Percentiles rank a stretch among this genome's conserved stretches.
Conservation (phyloP, 2,113 vertebrate species). For the Spheniscus mendiculus region DNA sequence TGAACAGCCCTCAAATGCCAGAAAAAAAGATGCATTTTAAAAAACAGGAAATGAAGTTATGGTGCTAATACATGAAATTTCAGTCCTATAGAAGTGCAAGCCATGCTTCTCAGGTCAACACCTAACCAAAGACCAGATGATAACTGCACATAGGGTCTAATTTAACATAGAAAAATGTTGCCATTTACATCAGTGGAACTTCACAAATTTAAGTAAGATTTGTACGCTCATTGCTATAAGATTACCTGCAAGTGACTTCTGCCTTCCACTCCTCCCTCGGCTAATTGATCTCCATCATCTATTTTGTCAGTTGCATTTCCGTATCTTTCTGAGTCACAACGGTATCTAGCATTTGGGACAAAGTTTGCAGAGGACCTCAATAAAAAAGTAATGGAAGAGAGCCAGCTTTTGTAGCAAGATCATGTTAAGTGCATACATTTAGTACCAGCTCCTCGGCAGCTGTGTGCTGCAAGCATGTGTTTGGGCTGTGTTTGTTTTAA, state of each 20-base stretch:
- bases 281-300: not conserved
- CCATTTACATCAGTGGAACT: not conserved
- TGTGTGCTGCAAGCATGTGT: not conserved
- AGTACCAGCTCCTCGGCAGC: not conserved
- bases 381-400: not conserved
- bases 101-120: not conserved
- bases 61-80: not conserved
- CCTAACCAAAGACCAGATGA: not conserved
- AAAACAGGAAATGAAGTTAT: not conserved
- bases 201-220: not conserved
- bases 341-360: not conserved
- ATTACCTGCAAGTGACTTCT: not conserved
- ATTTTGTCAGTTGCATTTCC: not conserved
- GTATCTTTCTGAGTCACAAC: not conserved
- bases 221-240: not conserved
- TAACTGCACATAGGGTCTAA: not conserved
- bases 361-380: not conserved
- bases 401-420: not conserved
- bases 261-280: not conserved
- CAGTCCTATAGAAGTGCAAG: not conserved
- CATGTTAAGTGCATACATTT: not conserved
- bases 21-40: not conserved
- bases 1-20: not conserved
- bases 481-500: not conserved
- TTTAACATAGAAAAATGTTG: not conserved